phyloP scores from a whole-genome alignment of 2,797 vertebrate genomes.

The Notolabrus celidotus region DNA sequence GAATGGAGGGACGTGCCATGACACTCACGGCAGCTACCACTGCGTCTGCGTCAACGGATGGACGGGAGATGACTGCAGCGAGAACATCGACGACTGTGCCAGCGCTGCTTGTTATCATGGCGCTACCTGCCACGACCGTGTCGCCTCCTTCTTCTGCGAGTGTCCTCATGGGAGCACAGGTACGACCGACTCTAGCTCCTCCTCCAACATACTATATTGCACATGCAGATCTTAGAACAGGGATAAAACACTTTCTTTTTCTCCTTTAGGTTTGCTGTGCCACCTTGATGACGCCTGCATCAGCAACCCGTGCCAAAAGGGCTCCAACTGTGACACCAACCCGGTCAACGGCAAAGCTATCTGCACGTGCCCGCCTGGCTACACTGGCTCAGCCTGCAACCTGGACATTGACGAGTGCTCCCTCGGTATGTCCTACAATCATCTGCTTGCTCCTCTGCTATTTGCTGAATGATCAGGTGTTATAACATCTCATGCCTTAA shows the following conservation, averaged over 20 bases:
- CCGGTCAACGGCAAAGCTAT: constrained; percentile 97
- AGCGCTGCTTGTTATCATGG: constrained; percentile 93
- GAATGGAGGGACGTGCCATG: constrained; percentile 96
- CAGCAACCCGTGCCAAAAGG: constrained; percentile 97
- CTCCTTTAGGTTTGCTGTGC: constrained; percentile 90
- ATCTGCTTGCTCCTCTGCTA: background rate
- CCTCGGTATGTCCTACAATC: constrained; percentile 83
- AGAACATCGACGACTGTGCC: constrained; percentile 97
- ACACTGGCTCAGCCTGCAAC: constrained; percentile 94
- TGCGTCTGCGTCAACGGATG: constrained; percentile 97
- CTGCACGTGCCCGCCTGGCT: constrained; percentile 96
- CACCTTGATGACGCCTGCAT: constrained; percentile 97
- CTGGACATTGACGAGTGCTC: constrained; percentile 96
- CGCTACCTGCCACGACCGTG: constrained; percentile 95
- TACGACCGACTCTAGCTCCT: constrained; percentile 39
- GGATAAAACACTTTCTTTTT: background rate
- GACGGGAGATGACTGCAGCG: constrained; percentile 96
- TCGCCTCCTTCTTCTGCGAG: constrained; percentile 98
- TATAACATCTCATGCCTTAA: background rate
- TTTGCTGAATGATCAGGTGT: background rate
- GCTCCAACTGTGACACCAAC: constrained; percentile 98
- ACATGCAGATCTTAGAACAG: background rate
- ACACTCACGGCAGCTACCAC: constrained; percentile 92
- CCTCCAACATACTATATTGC: background rate
- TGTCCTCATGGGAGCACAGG: constrained; percentile 97